phyloP scores from a whole-genome alignment of 2,888 invertebrate genomes.

The Melinaea menophilus region DNA sequence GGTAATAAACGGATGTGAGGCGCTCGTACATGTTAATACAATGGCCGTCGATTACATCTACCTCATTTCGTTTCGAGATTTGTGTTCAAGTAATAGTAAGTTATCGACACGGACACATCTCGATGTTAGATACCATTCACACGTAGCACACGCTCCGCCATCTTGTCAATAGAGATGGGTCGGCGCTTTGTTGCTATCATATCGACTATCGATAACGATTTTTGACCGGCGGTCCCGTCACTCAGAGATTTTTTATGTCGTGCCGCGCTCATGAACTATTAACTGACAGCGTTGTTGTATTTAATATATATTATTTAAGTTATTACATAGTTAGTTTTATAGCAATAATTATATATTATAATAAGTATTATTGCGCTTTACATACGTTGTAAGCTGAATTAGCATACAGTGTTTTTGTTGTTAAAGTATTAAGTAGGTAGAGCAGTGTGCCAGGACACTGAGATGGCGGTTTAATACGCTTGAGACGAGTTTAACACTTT shows the following conservation, averaged over 20 bases:
- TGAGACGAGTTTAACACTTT: constrained; percentile 27
- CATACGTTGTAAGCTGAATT: too few species aligned
- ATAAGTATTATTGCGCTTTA: too few species aligned
- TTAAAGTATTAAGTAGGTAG: too few species aligned
- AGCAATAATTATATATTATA: too few species aligned
- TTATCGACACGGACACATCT: constrained; percentile 63
- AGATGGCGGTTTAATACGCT: constrained; percentile 21
- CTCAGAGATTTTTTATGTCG: constrained; percentile 71
- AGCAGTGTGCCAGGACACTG: constrained; percentile 13
- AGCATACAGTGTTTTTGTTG: too few species aligned
- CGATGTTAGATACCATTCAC: constrained; percentile 74
- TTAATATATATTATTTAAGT: too few species aligned
- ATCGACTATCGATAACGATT: constrained; percentile 66
- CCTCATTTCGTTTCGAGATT: constrained; percentile 55
- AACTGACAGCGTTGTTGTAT: background rate
- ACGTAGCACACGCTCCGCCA: constrained; percentile 73
- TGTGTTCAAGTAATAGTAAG: constrained; percentile 64
- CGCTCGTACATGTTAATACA: constrained; percentile 31
- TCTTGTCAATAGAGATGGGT: constrained; percentile 68
- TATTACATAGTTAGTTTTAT: too few species aligned
- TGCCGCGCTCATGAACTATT: constrained; percentile 40
- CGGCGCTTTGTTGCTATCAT: constrained; percentile 71
- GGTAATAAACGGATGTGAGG: too few species aligned
- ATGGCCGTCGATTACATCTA: constrained; percentile 47
- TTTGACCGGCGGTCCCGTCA: constrained; percentile 75